Evolutionary conservation across 2,797 vertebrate species (phyloP).

Genomic region (Clarias fuscus): DNA sequence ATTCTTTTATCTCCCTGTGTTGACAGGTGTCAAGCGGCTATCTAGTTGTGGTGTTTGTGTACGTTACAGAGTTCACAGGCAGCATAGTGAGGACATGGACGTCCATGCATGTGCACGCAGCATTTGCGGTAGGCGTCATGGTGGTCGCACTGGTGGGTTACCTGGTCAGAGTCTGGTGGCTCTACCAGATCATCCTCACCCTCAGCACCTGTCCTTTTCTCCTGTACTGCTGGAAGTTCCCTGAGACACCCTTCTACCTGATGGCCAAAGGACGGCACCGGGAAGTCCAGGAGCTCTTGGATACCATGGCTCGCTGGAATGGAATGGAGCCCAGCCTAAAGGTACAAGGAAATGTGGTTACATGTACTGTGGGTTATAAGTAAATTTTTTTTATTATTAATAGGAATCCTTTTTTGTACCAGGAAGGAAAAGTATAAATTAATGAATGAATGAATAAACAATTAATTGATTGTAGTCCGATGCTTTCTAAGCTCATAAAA

Average conservation of each 20-base stretch:
- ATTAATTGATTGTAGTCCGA: too few relatives aligned
- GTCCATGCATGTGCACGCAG: constrained; percentile 91
- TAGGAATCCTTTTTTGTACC: too few relatives aligned
- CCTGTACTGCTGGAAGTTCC: constrained; percentile 90
- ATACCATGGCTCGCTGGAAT: constrained; percentile 83
- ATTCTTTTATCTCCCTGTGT: background rate
- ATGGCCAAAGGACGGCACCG: constrained; percentile 80
- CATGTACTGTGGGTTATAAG: too few relatives aligned
- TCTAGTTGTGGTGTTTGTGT: constrained; percentile 93
- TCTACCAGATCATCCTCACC: constrained; percentile 90
- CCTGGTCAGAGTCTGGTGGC: constrained; percentile 87
- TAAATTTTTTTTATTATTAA: too few relatives aligned
- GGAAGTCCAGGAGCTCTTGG: constrained; percentile 82
- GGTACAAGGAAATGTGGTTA: constrained; percentile 50
- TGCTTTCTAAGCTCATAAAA: too few relatives aligned
- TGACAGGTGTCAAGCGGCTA: constrained; percentile 88
- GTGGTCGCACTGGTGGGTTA: constrained; percentile 87
- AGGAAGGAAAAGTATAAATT: too few relatives aligned
- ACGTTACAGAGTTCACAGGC: constrained; percentile 91
- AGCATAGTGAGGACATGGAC: constrained; percentile 90
- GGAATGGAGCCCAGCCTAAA: constrained; percentile 73
- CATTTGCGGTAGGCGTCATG: constrained; percentile 89
- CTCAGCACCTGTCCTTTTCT: constrained; percentile 84
- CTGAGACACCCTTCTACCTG: constrained; percentile 93
- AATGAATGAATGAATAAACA: too few relatives aligned